Evolutionary conservation across 2,113 vertebrate species (phyloP).

Genomic region (Cynopterus brachyotis): DNA sequence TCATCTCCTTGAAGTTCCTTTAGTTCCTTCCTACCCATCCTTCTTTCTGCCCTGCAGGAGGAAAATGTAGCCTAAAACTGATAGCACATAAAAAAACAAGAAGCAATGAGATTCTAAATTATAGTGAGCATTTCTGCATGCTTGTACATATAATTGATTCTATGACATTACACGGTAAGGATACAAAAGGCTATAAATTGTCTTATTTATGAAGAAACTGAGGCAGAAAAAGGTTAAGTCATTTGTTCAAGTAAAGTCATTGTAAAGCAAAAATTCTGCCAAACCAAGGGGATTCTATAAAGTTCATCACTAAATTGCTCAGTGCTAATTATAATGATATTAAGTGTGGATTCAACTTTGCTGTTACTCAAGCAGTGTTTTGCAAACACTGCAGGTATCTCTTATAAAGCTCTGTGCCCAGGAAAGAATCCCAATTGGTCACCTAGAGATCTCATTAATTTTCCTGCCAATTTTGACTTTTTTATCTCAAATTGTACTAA

Average conservation of each 20-base stretch:
- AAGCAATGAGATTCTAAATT: background rate
- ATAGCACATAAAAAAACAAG: background rate
- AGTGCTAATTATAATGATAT: background rate
- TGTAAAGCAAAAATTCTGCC: background rate
- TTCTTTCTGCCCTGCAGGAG: background rate
- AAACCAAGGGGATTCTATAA: background rate
- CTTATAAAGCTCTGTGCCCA: background rate
- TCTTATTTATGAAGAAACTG: slow-evolving; percentile 59
- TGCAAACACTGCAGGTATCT: background rate
- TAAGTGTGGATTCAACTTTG: rapidly evolving
- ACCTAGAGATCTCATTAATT: background rate
- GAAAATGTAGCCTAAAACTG: background rate
- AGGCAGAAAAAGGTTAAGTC: slow-evolving; percentile 37
- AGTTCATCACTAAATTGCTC: background rate
- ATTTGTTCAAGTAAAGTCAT: background rate
- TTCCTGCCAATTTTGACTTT: background rate
- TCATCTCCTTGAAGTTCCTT: background rate
- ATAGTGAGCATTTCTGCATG: background rate
- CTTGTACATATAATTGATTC: background rate
- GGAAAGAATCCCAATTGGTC: background rate
- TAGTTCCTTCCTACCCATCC: background rate
- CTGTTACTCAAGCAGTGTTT: no score
- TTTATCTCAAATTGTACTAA: background rate
- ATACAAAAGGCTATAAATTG: background rate
- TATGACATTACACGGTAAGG: background rate